Conservation (phyloP, 2,888 invertebrate genomes). For the Diploptera punctata region DNA sequence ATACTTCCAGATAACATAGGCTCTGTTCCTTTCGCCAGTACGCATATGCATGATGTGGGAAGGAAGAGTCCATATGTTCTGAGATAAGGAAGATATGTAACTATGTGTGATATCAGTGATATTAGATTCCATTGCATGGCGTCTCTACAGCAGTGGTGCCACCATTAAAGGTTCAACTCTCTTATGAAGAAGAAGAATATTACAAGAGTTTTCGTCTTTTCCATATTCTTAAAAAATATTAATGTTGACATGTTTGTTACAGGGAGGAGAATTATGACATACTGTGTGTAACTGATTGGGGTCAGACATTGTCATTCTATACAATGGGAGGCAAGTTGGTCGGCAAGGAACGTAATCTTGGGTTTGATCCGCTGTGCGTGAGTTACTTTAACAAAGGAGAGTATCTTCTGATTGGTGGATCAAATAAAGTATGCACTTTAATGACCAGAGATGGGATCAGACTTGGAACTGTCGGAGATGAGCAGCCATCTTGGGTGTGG, state of each 20-base stretch:
- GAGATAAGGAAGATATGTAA: no score
- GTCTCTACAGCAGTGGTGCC: background rate
- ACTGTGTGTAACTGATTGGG: constrained; percentile 93
- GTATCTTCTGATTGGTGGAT: constrained; percentile 81
- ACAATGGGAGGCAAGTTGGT: constrained; percentile 83
- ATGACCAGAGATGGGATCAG: constrained; percentile 85
- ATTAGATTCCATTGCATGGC: no score
- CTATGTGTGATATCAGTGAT: no score
- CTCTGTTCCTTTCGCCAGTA: no score
- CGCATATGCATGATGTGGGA: no score
- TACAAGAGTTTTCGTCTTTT: background rate
- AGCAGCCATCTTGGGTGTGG: constrained; percentile 87
- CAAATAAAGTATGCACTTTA: constrained; percentile 76
- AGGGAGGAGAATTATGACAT: constrained; percentile 66
- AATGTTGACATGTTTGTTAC: constrained; percentile 34
- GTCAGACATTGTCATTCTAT: constrained; percentile 88
- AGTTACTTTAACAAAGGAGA: constrained; percentile 80
- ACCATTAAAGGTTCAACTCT: background rate
- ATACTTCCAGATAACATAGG: background rate
- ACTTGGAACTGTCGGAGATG: constrained; percentile 74
- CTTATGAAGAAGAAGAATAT: background rate
- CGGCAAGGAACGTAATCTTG: constrained; percentile 61
- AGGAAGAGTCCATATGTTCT: no score
- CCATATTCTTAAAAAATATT: constrained; percentile 3
- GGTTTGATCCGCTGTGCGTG: constrained; percentile 79